These are phyloP conservation scores for Phalacrocorax pelagicus DNA, from an alignment of 2,113 vertebrate genomes.

Conservation along the genomic window DNA sequence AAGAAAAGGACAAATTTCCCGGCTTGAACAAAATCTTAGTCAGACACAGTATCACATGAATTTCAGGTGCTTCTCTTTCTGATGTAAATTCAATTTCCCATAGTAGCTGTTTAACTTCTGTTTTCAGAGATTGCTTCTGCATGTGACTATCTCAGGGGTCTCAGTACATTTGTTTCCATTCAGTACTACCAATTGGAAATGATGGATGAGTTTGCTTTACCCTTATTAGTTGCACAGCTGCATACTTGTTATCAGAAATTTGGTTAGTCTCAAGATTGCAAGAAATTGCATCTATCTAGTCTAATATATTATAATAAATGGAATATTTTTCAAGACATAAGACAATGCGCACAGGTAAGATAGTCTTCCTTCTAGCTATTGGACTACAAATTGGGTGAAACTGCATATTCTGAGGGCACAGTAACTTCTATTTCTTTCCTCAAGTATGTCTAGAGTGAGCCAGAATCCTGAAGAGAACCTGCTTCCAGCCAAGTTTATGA, in stretches of 20 bases:
- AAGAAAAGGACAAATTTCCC: neutral
- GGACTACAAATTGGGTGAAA: neutral
- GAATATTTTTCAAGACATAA: neutral
- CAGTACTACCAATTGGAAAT: neutral
- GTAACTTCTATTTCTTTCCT: neutral
- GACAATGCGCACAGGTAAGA: accelerated
- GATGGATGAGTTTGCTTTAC: neutral
- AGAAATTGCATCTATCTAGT: neutral
- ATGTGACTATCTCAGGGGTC: neutral
- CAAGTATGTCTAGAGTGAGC: neutral
- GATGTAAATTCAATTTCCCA: neutral
- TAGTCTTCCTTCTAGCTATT: neutral
- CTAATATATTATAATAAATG: neutral
- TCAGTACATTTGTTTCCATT: neutral
- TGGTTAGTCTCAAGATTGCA: neutral
- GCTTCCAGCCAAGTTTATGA: neutral
- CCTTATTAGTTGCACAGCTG: neutral
- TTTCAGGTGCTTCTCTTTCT: neutral
- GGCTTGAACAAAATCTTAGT: neutral
- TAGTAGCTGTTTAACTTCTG: neutral
- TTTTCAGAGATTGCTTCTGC: neutral
- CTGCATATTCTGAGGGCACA: neutral
- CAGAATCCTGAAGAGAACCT: neutral
- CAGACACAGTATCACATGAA: neutral
- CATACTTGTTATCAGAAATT: neutral